These are phyloP conservation scores for Lumbricus terrestris DNA, from an alignment of 2,888 invertebrate species.

Conservation along the genomic window DNA sequence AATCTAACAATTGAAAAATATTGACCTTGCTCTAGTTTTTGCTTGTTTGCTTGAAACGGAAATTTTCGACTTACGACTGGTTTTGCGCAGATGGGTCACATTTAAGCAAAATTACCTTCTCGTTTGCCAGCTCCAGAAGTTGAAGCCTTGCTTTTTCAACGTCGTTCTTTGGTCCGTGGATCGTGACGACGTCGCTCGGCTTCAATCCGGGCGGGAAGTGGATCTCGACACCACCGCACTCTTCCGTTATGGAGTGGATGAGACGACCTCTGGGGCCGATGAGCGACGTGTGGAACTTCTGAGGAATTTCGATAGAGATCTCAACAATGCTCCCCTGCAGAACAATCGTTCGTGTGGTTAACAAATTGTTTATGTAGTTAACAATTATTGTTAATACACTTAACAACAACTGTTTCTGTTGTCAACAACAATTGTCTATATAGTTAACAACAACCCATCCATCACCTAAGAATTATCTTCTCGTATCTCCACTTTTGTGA, in stretches of 20 bases:
- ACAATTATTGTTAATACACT: not conserved
- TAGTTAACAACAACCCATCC: too few relatives aligned
- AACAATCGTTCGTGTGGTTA: not conserved
- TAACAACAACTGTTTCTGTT: not conserved
- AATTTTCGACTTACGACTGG: too few relatives aligned
- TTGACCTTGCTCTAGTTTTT: too few relatives aligned
- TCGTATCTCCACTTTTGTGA: too few relatives aligned
- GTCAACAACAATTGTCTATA: too few relatives aligned
- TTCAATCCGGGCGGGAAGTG: constrained; percentile 89
- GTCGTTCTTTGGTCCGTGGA: constrained; percentile 62
- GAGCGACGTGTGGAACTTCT: constrained; percentile 88
- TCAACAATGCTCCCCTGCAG: constrained; percentile 71
- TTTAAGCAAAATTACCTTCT: constrained; percentile 54
- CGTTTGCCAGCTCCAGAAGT: constrained; percentile 58
- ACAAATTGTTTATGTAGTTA: not conserved
- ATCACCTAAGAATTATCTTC: too few relatives aligned
- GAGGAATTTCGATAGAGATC: constrained; percentile 83
- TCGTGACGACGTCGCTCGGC: constrained; percentile 62
- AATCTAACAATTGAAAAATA: too few relatives aligned
- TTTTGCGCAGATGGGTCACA: too few relatives aligned
- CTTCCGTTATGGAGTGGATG: constrained; percentile 90
- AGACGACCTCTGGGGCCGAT: constrained; percentile 90
- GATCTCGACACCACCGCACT: constrained; percentile 92
- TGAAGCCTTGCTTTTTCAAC: constrained; percentile 61
- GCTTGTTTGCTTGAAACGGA: too few relatives aligned